These are phyloP conservation scores for Chaetops frenatus DNA, from an alignment of 2,113 vertebrate genomes.

Conservation along the genomic window DNA sequence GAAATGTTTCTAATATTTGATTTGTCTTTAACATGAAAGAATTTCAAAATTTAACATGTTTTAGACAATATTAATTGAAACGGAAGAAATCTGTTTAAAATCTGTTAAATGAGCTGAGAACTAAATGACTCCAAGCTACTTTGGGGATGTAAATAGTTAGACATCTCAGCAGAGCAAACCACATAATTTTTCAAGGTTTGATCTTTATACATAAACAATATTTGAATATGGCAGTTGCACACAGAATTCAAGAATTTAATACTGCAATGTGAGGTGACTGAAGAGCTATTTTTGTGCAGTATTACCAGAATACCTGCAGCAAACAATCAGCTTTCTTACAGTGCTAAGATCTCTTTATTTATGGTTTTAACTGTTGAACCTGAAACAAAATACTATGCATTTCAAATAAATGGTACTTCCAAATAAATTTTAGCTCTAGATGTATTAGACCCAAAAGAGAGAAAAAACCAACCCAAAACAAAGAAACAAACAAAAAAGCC, in stretches of 20 bases:
- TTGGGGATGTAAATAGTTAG: neutral
- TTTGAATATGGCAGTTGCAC: neutral
- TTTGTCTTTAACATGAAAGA: neutral
- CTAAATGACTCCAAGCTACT: neutral
- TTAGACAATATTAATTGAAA: conserved; percentile 3
- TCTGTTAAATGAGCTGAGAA: conserved; percentile 3
- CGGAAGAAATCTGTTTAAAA: neutral
- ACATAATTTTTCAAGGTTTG: neutral
- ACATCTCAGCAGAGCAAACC: neutral
- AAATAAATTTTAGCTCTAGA: neutral
- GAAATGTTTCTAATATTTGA: neutral
- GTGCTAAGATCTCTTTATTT: neutral
- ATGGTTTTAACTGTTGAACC: neutral
- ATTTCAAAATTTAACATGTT: neutral
- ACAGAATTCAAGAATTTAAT: neutral
- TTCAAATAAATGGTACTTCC: neutral
- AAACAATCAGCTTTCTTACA: neutral
- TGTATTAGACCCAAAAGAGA: neutral
- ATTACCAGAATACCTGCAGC: neutral
- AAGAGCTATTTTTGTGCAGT: neutral
- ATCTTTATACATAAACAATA: neutral
- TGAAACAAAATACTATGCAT: neutral
- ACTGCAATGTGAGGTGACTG: neutral
- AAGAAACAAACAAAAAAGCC: no score
- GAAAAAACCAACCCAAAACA: accelerated